These are phyloP conservation scores for Hippoglossus hippoglossus DNA, from an alignment of 2,797 vertebrate species.

Conservation along the genomic window DNA sequence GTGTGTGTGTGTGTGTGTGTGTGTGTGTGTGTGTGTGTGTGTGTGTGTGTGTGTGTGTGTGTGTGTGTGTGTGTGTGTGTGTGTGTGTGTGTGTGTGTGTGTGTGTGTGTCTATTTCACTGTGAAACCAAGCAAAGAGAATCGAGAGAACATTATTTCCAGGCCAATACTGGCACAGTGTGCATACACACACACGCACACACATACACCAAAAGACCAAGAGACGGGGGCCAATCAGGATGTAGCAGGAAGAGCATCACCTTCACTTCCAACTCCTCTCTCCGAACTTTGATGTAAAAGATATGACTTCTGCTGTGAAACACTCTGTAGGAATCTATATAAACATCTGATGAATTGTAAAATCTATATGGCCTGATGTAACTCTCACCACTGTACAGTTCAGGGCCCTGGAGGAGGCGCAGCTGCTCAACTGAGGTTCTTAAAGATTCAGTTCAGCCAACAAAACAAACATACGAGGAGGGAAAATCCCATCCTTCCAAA, in stretches of 20 bases:
- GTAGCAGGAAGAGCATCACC: conserved; percentile 13
- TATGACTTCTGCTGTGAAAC: background rate
- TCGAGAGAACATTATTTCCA: conserved; percentile 42
- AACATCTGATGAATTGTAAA: conserved; percentile 5
- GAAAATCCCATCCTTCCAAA: background rate
- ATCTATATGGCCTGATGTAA: conserved; percentile 12
- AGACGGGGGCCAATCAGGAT: conserved; percentile 12
- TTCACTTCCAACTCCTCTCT: conserved; percentile 32
- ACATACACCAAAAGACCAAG: too few relatives aligned
- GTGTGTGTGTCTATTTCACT: conserved; percentile 41
- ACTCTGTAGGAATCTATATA: background rate
- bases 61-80: conserved; percentile 24
- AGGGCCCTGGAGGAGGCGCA: conserved; percentile 1
- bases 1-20: conserved; percentile 24
- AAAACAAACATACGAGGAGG: too few relatives aligned
- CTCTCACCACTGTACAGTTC: conserved; percentile 1
- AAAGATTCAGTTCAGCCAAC: background rate
- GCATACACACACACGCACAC: conserved; percentile 23
- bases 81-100: conserved; percentile 30
- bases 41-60: conserved; percentile 19
- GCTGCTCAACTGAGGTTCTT: conserved; percentile 18
- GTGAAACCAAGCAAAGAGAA: conserved; percentile 51
- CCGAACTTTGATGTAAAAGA: conserved; percentile 20
- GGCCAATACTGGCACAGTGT: conserved; percentile 21
- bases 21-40: conserved; percentile 31